Percentiles rank a stretch among this genome's conserved stretches.
Evolutionary conservation across 2,797 vertebrate genomes (phyloP).

Genomic region (Xerus rutilus): DNA sequence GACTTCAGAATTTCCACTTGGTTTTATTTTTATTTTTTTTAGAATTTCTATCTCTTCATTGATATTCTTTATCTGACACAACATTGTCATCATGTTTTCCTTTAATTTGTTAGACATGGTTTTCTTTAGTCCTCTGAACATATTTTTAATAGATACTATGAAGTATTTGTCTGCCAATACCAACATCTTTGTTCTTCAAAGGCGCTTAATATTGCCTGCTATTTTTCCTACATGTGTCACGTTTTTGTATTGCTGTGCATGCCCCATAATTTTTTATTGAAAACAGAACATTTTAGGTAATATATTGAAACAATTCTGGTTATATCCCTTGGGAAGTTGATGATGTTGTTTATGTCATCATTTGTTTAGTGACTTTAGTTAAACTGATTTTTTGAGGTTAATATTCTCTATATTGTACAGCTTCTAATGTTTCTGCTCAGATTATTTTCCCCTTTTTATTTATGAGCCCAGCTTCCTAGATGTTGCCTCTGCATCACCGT

Average conservation of each 20-base stretch:
- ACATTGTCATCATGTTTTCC: not conserved
- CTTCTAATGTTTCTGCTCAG: not conserved
- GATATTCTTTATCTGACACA: constrained; percentile 36
- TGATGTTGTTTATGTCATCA: not conserved
- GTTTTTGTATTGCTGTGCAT: not conserved
- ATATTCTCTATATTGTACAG: not conserved
- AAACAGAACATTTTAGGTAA: constrained; percentile 11
- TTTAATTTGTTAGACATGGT: not conserved
- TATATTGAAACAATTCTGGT: not conserved
- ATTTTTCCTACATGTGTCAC: not conserved
- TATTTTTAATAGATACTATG: constrained; percentile 41
- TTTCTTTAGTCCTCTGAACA: constrained; percentile 39
- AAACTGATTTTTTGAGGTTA: not conserved
- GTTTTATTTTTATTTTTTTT: too few relatives aligned
- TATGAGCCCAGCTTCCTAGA: not conserved
- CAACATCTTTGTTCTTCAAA: not conserved
- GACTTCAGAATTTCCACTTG: constrained; percentile 34
- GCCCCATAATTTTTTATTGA: not conserved
- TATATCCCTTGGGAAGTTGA: not conserved
- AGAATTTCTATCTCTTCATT: not conserved
- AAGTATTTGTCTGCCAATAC: not conserved
- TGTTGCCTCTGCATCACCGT: not conserved
- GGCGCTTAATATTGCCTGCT: not conserved
- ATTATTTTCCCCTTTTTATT: not conserved
- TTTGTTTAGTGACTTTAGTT: not conserved